These are phyloP conservation scores for Centruroides vittatus DNA, from an alignment of 1,140 invertebrate species.

Conservation along the genomic window DNA sequence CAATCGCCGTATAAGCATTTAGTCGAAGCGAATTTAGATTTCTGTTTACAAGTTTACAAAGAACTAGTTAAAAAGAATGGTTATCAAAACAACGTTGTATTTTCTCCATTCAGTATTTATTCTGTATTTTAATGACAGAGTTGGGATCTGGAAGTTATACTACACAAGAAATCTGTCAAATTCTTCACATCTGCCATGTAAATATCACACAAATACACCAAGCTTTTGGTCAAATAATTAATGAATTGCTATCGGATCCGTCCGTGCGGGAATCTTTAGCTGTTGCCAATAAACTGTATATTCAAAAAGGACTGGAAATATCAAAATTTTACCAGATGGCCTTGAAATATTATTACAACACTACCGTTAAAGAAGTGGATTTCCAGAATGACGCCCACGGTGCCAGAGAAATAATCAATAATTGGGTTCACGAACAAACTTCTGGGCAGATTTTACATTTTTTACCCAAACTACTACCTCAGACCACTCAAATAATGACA, in stretches of 20 bases:
- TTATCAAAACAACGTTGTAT: slow-evolving; percentile 34
- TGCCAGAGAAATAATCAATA: slow-evolving; percentile 45
- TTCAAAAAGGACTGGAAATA: slow-evolving; percentile 11
- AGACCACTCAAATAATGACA: slow-evolving; percentile 28
- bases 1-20: too few species aligned
- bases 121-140: slow-evolving; percentile 76
- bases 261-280: slow-evolving; percentile 8
- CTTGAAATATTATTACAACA: slow-evolving; percentile 25
- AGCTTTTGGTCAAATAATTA: slow-evolving; percentile 15
- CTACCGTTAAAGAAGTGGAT: slow-evolving; percentile 44
- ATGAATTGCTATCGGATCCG: slow-evolving; percentile 12
- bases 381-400: slow-evolving; percentile 36
- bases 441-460: slow-evolving; percentile 49
- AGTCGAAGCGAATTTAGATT: too few species aligned
- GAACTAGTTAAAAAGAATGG: neutral
- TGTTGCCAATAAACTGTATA: slow-evolving; percentile 17
- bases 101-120: slow-evolving; percentile 69
- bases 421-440: slow-evolving; percentile 53
- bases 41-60: too few species aligned
- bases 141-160: slow-evolving; percentile 71
- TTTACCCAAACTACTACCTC: slow-evolving; percentile 16
- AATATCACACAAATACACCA: slow-evolving; percentile 13
- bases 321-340: slow-evolving; percentile 10
- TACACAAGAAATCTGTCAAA: slow-evolving; percentile 74
- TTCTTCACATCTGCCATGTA: slow-evolving; percentile 43